Base-by-base conservation (phyloP, 1,140 invertebrate genomes). In the Tetragnatha versicolor region DNA sequence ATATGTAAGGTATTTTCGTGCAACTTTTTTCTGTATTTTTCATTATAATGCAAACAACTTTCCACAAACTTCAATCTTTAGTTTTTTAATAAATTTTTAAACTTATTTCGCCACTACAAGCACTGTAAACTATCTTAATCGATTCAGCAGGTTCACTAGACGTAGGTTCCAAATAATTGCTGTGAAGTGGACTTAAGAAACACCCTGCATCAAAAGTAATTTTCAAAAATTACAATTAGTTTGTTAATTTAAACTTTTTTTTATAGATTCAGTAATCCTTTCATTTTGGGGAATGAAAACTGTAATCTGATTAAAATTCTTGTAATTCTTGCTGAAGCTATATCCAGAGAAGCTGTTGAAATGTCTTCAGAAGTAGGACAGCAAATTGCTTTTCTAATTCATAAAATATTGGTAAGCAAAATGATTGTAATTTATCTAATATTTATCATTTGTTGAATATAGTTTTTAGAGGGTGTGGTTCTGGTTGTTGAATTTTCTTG, bases 281-380 rank as follows among this genome's bases (percentile, higher is more conserved):
- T 91, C 45, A 90, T 98, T 53, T 87, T 98, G 83, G 95, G 94
- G 29, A 89, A 88, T 33, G 91, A 95, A 83, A 95, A 96, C 84
- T 88, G 90, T 66, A 98, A 98, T 88, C 88, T 99, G 81, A 95
- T 95, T 29, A 89, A 90, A 79, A 90, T 99, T 76, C 90, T 99
- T 80, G 89, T 90, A 70, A 92, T 97, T 77, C 93, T 99, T 80
- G 93, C 94, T 0, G 94, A 98, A 85, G 93, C 94, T 1, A 92
- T 98, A 84, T 87, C 88, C 69, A 90, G 90, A 83, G 93, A 95
- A 83, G 94, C 93, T 22, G 88, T 99, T 39, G 89, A 92, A 42
- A 85, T 88, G 14, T 89, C 91, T 25, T 89, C 90, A 82, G 86
- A 88, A 47, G 89, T 91, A 35, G 89, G 89, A 81, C 85, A 88